phyloP scores from a whole-genome alignment of 1,140 invertebrate species.

The Drosophila lowei region DNA sequence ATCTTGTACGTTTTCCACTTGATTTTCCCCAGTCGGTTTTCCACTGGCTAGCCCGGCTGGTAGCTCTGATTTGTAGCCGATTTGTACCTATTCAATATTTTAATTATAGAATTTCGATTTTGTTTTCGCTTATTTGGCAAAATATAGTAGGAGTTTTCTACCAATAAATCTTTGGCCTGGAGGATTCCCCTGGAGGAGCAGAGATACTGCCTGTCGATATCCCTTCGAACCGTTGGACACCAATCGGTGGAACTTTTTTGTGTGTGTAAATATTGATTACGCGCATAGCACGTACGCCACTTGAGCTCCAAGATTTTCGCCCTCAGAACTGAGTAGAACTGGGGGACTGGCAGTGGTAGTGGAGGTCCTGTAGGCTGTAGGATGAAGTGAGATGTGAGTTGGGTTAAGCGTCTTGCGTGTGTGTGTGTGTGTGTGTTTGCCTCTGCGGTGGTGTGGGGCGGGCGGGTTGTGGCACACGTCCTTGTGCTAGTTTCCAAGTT shows the following conservation, averaged over 20 bases:
- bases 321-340: constrained; percentile 11
- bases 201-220: constrained; percentile 7
- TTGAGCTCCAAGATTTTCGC: constrained; percentile 68
- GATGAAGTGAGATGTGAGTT: constrained; percentile 29
- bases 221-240: no score
- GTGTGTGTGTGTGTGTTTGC: constrained; percentile 9
- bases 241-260: constrained; percentile 37
- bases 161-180: constrained; percentile 6
- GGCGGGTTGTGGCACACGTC: constrained; percentile 49
- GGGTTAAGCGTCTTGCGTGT: constrained; percentile 43
- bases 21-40: constrained; percentile 58
- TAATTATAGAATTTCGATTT: not conserved
- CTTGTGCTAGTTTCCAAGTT: constrained; percentile 77
- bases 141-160: not conserved
- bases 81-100: not conserved
- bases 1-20: constrained; percentile 64
- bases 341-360: not conserved
- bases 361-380: constrained; percentile 25
- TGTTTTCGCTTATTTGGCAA: not conserved
- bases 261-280: constrained; percentile 75
- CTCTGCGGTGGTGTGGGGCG: constrained; percentile 17
- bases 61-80: not conserved
- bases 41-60: constrained; percentile 21
- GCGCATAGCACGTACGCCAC: constrained; percentile 69
- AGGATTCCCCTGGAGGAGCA: not conserved